Base-by-base conservation (phyloP, 2,797 vertebrate genomes). In the Margarornis squamiger region DNA sequence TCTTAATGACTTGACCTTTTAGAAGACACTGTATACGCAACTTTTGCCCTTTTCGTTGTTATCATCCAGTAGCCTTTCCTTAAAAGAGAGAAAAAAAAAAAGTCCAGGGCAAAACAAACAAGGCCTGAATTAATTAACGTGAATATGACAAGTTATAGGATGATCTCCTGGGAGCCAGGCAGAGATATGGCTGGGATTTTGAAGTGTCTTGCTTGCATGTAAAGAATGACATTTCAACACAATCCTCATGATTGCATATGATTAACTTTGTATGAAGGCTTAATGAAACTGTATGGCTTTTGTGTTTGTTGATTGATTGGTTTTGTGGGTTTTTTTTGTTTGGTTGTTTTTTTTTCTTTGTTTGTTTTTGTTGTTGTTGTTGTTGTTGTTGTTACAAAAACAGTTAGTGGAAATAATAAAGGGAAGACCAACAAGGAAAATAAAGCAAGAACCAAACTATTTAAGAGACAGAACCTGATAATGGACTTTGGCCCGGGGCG, bases 1-100 rank as follows among this genome's bases (percentile, higher is more conserved):
- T 90, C 82, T 78, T 93, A 88, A 93, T 66, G 92, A 91, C 66
- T 94, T 95, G 95, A 96, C 95, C 95, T 97, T 97, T 97, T 54
- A 73, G 70, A 81, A 86, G 46, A 88, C 62, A 77, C 43, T 90
- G 36, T 80, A 73, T 92, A 72, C 2, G 58, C 86, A 93, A 88
- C 95, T 95, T 96, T 78, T 93, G 82, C 70, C 73, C 92, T 97
- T 96, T 96, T 84, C 93, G 32, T 84, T 94, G 73, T 90, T 79
- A 68, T 68, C 57, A 80, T 71, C 41, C n/a, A 46, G 66, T 68
- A 88, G 61, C 46, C 43, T 88, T 88, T 72, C 49, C 36, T 88
- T 83, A 23, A 67, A 86, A 75, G 70, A 52, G 19, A 14, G 8
- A 32, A 2, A 3, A 18, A 39, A 36, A 57, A n/a, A 21, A 21